Base-by-base conservation (phyloP, 1,140 invertebrate species). In the Cydia strobilella region DNA sequence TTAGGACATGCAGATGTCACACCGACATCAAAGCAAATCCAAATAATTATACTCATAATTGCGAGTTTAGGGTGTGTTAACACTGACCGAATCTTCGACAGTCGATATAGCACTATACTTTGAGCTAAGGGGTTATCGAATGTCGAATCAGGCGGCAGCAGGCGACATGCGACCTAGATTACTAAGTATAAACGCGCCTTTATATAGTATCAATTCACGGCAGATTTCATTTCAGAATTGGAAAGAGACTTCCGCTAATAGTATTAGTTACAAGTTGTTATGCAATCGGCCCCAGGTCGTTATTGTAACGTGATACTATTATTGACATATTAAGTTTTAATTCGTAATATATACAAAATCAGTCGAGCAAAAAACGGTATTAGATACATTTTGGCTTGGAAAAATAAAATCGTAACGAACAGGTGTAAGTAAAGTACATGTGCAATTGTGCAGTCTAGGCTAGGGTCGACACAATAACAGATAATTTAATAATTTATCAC, bases 11-110 rank as follows among this genome's bases (percentile, higher is more conserved):
- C 15, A 31, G n/a, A 66, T 69, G 7, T 31, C 31, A 39, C 15
- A 10, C 18, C n/a, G 15, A 69, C 31, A 66, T 66, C 65, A 69
- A 69, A 69, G 65, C 15, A 69, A 69, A 69, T 69, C 65, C 18
- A 7, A 2, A 23, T 0, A 7, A 18, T 51, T 18, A n/a, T 18
- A 7, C 48, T 6, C 35, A 39, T 39, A 39, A 39, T 39, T 39
- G 9, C 35, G 15, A n/a, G 51, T 5, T 54, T 54, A 54, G n/a
- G 51, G 51, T 18, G 51, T 54, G 51, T 20, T 20, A 7, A 54
- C n/a, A 54, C n/a, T 54, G 15, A 51, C 15, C 5, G 13, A 45
- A 45, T 7, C 3, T 45, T 45, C 42, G 42, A 1, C 31, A 6
- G 27, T 27, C 10, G 39, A 12, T 13, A 13, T 42, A 42, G 42